phyloP scores from a whole-genome alignment of 1,140 invertebrate genomes.

The Chionoecetes opilio region DNA sequence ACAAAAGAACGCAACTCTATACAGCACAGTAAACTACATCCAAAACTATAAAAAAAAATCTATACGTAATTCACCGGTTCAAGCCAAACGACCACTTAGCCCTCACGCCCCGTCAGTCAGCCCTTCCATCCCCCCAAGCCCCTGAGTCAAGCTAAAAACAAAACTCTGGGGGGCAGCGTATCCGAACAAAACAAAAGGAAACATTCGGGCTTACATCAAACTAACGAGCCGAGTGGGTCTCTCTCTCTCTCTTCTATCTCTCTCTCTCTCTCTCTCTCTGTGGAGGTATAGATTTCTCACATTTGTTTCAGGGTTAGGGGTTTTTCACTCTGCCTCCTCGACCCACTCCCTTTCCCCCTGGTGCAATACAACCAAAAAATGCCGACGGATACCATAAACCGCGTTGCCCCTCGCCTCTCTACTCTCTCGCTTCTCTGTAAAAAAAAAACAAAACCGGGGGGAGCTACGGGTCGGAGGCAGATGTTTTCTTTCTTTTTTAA shows the following conservation, averaged over 20 bases:
- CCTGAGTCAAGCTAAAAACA: too few relatives aligned
- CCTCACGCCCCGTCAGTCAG: too few relatives aligned
- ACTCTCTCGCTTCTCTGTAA: too few relatives aligned
- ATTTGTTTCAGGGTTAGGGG: neutral
- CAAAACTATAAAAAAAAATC: too few relatives aligned
- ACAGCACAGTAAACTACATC: too few relatives aligned
- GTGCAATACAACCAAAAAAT: neutral
- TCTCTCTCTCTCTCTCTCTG: neutral
- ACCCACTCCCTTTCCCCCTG: neutral
- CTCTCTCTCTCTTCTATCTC: too few relatives aligned
- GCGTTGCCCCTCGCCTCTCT: too few relatives aligned
- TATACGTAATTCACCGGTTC: neutral
- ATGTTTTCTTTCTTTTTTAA: too few relatives aligned
- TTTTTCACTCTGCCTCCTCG: neutral
- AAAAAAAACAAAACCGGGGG: too few relatives aligned
- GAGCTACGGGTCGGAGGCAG: too few relatives aligned
- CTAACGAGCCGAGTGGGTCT: neutral
- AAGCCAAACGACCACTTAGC: neutral
- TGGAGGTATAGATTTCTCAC: neutral
- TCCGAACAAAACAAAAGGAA: conserved; percentile 3
- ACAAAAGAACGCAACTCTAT: too few relatives aligned
- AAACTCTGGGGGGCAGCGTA: neutral
- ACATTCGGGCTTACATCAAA: conserved; percentile 3
- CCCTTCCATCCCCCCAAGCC: too few relatives aligned
- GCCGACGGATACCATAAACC: neutral